A percentile compares a stretch with the other conserved stretches of the same genome.
phyloP scores from a whole-genome alignment of 1,140 invertebrate species.

The Polyergus mexicanus region DNA sequence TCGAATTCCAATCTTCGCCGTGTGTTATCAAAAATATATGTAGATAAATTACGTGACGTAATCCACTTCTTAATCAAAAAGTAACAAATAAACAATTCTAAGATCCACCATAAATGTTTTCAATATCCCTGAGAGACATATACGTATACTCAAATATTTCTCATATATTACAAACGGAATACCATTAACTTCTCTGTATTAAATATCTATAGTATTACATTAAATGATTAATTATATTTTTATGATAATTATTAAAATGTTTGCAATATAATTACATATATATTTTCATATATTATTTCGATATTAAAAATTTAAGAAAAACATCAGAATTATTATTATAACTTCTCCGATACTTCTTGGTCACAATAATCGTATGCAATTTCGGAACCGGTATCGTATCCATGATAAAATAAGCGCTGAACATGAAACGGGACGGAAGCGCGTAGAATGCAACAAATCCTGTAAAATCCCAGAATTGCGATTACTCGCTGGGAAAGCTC shows the following conservation, averaged over 20 bases:
- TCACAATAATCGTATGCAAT: conserved; percentile 7
- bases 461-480: conserved; percentile 55
- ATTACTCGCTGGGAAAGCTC: conserved; percentile 60
- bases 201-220: too few species aligned
- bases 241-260: too few species aligned
- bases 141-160: too few species aligned
- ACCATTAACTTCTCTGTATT: too few species aligned
- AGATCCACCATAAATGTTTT: neutral
- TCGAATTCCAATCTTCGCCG: neutral
- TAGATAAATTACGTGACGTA: neutral
- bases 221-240: too few species aligned
- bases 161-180: too few species aligned
- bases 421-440: conserved; percentile 30
- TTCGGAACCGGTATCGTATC: conserved; percentile 18
- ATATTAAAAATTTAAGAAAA: conserved; percentile 13
- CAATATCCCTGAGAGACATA: too few species aligned
- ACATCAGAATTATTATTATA: neutral
- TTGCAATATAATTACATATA: neutral
- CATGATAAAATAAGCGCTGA: conserved; percentile 42
- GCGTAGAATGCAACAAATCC: conserved; percentile 38
- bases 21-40: neutral
- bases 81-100: neutral
- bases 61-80: neutral
- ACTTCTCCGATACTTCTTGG: neutral
- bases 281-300: neutral